Base-by-base conservation (phyloP, 1,140 invertebrate genomes). In the Dinoponera quadriceps region DNA sequence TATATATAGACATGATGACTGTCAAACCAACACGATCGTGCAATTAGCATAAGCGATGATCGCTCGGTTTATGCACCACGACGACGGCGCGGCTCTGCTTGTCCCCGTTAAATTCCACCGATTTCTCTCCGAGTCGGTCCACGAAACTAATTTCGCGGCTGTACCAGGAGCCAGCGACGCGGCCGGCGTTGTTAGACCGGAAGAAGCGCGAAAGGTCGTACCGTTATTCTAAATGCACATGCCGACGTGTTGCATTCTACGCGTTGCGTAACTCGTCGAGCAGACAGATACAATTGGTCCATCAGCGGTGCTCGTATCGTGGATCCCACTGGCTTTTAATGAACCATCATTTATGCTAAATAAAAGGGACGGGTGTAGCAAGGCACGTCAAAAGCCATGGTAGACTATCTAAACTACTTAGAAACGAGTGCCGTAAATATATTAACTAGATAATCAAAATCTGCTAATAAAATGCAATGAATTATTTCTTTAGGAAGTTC, bases 1-100 rank as follows among this genome's bases (percentile, higher is more conserved):
- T 94, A 93, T 93, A 93, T 93, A 93, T 94, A 94, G 91, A 89
- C 59, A 83, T 82, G 83, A 91, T 90, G 88, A 85, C 85, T 85
- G 85, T 88, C 90, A 87, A 84, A 87, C 73, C 82, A 75, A 88
- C 86, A 88, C 84, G 55, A 71, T 29, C 29, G 60, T 60, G 59
- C 68, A 91, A 92, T 89, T 88, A 88, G 66, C 87, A 90, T 90
- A 85, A 88, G 54, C 62, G 29, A 11, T 20, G 62, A 29, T 80
- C 51, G n/a, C 20, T 29, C 73, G 72, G 57, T 68, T n/a, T 74
- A 69, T 86, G 60, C 84, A 78, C 5, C 33, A 25, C 20, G 59
- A 38, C 48, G n/a, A 1, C 20, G 14, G 62, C 38, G 38, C 11
- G 38, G 44, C 20, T 29, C 49, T n/a, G 59, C 72, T 77, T 86